These are phyloP conservation scores for Falco cherrug DNA, from an alignment of 2,797 vertebrate species.

Conservation along the genomic window DNA sequence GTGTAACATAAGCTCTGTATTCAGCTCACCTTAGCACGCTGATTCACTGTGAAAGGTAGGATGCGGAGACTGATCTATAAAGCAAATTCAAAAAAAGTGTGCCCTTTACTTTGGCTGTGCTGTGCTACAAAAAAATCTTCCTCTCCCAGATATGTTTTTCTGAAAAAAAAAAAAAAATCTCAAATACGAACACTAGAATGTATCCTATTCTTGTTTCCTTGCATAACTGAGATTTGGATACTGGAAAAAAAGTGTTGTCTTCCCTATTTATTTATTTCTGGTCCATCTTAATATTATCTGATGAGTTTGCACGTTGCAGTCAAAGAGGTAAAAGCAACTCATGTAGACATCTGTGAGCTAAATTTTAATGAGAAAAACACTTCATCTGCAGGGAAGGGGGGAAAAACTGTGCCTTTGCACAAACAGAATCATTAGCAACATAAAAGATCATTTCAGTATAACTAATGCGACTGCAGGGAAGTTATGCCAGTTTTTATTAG, in stretches of 20 bases:
- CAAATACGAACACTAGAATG: background rate
- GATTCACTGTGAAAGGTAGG: background rate
- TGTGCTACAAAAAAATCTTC: background rate
- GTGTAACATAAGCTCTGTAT: background rate
- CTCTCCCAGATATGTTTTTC: background rate
- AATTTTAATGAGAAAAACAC: conserved; percentile 27
- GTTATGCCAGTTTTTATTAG: conserved; percentile 10
- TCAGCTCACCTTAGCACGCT: background rate
- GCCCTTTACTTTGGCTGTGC: background rate
- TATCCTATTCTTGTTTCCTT: background rate
- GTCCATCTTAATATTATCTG: background rate
- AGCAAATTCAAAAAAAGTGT: background rate
- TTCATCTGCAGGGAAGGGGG: background rate
- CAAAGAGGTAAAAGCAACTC: background rate
- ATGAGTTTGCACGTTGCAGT: background rate
- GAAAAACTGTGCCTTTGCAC: background rate
- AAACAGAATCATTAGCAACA: conserved; percentile 28
- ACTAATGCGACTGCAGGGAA: conserved; percentile 27
- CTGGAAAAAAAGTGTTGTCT: background rate
- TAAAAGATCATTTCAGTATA: background rate
- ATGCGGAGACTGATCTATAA: background rate
- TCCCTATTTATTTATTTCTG: background rate
- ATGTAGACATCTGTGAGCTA: background rate
- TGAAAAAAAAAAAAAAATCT: background rate
- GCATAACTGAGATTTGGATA: background rate